phyloP scores from a whole-genome alignment of 1,140 invertebrate genomes.

The Choristoneura fumiferana region DNA sequence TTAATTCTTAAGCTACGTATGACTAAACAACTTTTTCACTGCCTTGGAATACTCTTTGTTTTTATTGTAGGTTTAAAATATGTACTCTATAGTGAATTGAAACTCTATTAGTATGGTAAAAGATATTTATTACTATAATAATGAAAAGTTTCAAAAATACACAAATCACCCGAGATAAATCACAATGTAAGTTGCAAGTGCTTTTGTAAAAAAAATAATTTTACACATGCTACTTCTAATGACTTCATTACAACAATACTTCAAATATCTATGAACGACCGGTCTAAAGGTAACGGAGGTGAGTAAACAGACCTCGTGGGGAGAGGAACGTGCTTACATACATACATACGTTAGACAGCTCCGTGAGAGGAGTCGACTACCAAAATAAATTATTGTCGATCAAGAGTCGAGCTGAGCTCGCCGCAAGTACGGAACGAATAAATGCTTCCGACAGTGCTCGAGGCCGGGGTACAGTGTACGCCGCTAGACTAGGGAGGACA shows the following conservation, averaged over 20 bases:
- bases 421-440: neutral
- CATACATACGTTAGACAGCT: slow-evolving; percentile 14
- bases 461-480: neutral
- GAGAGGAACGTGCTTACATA: slow-evolving; percentile 16
- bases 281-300: slow-evolving; percentile 17
- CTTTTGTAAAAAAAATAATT: slow-evolving; percentile 41
- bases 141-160: slow-evolving; percentile 57
- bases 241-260: slow-evolving; percentile 34
- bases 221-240: slow-evolving; percentile 28
- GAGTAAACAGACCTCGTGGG: slow-evolving; percentile 16
- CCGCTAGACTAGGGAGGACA: slow-evolving; percentile 5
- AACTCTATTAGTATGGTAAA: slow-evolving; percentile 23
- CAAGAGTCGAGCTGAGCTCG: slow-evolving; percentile 19
- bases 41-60: too few relatives aligned
- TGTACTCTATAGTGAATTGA: too few relatives aligned
- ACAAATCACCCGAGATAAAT: slow-evolving; percentile 44
- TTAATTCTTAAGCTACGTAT: too few relatives aligned
- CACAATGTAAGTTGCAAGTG: slow-evolving; percentile 35
- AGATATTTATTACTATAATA: slow-evolving; percentile 37
- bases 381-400: slow-evolving; percentile 33
- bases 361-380: slow-evolving; percentile 20
- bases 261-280: slow-evolving; percentile 33
- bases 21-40: too few relatives aligned
- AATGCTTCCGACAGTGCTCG: slow-evolving; percentile 1
- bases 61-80: too few relatives aligned